Base-by-base conservation (phyloP, 2,888 invertebrate species). In the Troglohyphantes excavatus region DNA sequence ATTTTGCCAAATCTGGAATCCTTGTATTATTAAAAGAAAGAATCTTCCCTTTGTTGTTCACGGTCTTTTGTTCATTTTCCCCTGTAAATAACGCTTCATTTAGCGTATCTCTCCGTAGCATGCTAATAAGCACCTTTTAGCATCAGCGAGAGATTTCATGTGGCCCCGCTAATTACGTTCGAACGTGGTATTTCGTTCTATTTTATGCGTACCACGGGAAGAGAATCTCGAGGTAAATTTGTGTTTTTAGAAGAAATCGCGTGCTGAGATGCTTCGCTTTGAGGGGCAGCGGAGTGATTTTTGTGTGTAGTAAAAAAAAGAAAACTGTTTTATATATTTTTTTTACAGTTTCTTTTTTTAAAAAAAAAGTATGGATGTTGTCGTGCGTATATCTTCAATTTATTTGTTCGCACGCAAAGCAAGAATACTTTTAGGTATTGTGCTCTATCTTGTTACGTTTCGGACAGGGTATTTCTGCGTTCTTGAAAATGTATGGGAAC, bases 121-220 rank as follows among this genome's bases (percentile, higher is more conserved):
- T 59, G 61, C 21, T 78, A 78, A 78, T 78, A 78, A 78, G 78
- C 78, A 65, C 63, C 78, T 78, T 65, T 78, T 63, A 78, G 78
- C 65, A 61, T 65, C 63, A 23, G 65, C 63, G 21, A 78, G 63
- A 63, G 76, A 26, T 61, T 39, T 63, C 63, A 33, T 21, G 61
- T 61, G 26, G 61, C 29, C n/a, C 9, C 21, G 63, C 78, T 78
- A 78, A 78, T 78, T 78, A 78, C 39, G 43, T 78, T 39, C 65
- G 23, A 53, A 6, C 63, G 72, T 43, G 23, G n/a, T 13, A 17
- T 65, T 72, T 39, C 29, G 53, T 75, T 75, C 59, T 33, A 26
- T 75, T 61, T 75, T 73, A 73, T 73, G 27, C 19, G 21, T 33
- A 6, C 46, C 19, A 29, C 29, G 33, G n/a, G n/a, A n/a, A n/a